Percentiles rank a stretch among this genome's conserved stretches.
These are phyloP conservation scores for Dasyornis broadbenti DNA, from an alignment of 2,113 vertebrate genomes.

Conservation along the genomic window DNA sequence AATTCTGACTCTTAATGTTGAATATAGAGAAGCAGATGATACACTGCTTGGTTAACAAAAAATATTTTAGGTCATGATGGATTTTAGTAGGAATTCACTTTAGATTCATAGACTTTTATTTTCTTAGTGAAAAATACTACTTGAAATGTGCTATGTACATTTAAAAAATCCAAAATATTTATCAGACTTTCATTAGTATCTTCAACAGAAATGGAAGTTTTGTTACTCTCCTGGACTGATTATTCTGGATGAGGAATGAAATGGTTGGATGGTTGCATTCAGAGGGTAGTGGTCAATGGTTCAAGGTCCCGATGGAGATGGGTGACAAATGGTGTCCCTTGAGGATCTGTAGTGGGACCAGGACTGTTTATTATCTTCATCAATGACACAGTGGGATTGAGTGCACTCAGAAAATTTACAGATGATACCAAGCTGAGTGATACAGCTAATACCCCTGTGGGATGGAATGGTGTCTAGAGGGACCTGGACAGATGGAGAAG, in stretches of 20 bases:
- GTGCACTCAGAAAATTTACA: neutral
- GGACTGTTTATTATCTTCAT: neutral
- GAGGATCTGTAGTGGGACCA: neutral
- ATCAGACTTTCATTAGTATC: neutral
- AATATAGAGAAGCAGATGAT: neutral
- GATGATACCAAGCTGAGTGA: neutral
- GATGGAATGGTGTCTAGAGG: neutral
- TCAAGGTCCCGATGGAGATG: neutral
- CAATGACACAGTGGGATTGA: neutral
- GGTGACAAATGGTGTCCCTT: neutral
- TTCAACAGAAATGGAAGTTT: neutral
- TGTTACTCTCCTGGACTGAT: neutral
- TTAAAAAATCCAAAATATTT: neutral
- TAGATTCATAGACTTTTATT: neutral
- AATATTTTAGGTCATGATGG: neutral
- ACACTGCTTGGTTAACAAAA: neutral
- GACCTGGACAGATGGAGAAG: neutral
- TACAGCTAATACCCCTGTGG: neutral
- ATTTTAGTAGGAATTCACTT: neutral
- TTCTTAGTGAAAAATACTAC: neutral
- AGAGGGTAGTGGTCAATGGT: neutral
- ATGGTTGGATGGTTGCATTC: neutral
- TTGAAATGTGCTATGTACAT: neutral
- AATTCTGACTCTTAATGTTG: neutral
- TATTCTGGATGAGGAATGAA: neutral